phyloP scores from a whole-genome alignment of 2,113 vertebrate genomes.

The Nothobranchius kuhntae region DNA sequence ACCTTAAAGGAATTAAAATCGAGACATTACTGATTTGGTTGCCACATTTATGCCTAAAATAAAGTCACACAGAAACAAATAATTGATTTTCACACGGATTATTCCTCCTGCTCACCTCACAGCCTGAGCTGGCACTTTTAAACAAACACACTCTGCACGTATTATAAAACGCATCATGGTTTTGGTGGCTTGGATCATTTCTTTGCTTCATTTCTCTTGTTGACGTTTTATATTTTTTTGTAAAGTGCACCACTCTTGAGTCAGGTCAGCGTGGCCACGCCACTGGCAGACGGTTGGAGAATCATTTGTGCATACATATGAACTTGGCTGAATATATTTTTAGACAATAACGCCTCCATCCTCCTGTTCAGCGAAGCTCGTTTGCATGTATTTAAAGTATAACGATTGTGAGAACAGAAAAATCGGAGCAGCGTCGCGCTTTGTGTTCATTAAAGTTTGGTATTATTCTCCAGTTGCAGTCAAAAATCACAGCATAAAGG shows the following conservation, averaged over 20 bases:
- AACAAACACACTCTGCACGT: neutral
- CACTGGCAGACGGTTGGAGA: conserved; percentile 22
- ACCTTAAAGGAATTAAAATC: neutral
- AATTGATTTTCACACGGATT: neutral
- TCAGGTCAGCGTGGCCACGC: neutral
- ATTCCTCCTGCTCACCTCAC: neutral
- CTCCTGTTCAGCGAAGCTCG: conserved; percentile 25
- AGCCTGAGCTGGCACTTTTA: neutral
- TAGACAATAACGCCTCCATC: conserved; percentile 16
- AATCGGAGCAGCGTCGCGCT: conserved; percentile 12
- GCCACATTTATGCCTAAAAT: neutral
- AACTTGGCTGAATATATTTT: conserved; percentile 10
- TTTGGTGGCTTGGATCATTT: conserved; percentile 1
- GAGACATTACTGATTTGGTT: neutral
- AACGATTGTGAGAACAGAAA: conserved; percentile 10
- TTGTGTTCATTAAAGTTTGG: conserved; percentile 4
- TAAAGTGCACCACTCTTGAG: neutral
- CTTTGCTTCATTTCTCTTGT: conserved; percentile 16
- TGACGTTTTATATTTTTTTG: neutral
- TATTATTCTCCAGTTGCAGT: neutral
- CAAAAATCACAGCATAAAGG: conserved; percentile 5
- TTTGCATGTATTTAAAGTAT: conserved; percentile 35
- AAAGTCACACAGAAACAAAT: neutral
- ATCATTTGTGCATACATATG: conserved; percentile 21
- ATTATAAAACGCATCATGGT: conserved; percentile 11